Evolutionary conservation across 2,113 vertebrate genomes (phyloP).

Genomic region (Danio rerio): GRCz12tu NC_133184.1:5076501-5077000

Average conservation of each 20-base stretch:
- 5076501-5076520: slow-evolving; percentile 80
- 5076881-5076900: too few species aligned
- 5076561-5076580: slow-evolving; percentile 80
- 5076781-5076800: neutral
- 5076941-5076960: too few species aligned
- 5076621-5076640: slow-evolving; percentile 62
- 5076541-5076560: slow-evolving; percentile 78
- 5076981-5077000: too few species aligned
- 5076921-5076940: too few species aligned
- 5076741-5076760: neutral
- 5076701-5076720: slow-evolving; percentile 41
- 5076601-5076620: slow-evolving; percentile 74
- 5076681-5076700: slow-evolving; percentile 50
- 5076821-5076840: too few species aligned
- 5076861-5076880: too few species aligned
- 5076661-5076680: slow-evolving; percentile 50
- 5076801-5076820: neutral
- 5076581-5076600: slow-evolving; percentile 74
- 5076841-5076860: too few species aligned
- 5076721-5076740: slow-evolving; percentile 20
- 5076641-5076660: slow-evolving; percentile 63
- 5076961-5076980: too few species aligned
- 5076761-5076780: neutral
- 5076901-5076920: too few species aligned
- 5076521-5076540: slow-evolving; percentile 77